These are phyloP conservation scores for Troides oblongomaculatus DNA, from an alignment of 2,888 invertebrate species.

Conservation along the genomic window DNA sequence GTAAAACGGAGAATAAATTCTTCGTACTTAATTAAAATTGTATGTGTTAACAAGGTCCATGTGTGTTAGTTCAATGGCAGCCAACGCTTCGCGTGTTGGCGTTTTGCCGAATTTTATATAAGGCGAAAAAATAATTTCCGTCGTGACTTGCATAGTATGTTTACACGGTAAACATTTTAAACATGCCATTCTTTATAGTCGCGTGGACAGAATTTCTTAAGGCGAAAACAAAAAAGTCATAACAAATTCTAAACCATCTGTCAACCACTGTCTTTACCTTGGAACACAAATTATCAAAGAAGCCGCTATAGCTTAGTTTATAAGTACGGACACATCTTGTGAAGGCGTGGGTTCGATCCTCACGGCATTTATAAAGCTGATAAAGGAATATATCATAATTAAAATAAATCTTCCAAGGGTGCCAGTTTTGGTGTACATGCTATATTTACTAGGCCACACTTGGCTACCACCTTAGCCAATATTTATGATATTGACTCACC, in stretches of 20 bases:
- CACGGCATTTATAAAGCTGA: too few relatives aligned
- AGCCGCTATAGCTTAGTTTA: neutral
- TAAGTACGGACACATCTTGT: too few relatives aligned
- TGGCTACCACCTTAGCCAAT: too few relatives aligned
- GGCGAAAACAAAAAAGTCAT: neutral
- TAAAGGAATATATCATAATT: too few relatives aligned
- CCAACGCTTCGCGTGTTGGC: slow-evolving; percentile 20
- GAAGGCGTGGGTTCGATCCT: too few relatives aligned
- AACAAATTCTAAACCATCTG: neutral
- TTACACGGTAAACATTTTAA: neutral
- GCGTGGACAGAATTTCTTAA: neutral
- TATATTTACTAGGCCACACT: too few relatives aligned
- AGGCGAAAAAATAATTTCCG: slow-evolving; percentile 4
- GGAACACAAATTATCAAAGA: neutral
- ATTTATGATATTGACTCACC: too few relatives aligned
- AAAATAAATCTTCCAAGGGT: too few relatives aligned
- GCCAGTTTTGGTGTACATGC: too few relatives aligned
- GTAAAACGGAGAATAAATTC: neutral
- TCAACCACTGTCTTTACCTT: neutral
- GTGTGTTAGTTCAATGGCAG: slow-evolving; percentile 9
- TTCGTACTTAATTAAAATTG: neutral
- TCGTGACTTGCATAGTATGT: slow-evolving; percentile 11
- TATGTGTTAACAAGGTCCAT: slow-evolving; percentile 7
- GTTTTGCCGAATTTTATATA: slow-evolving; percentile 14
- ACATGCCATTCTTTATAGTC: neutral